These are phyloP conservation scores for Xylophagus ater DNA, from an alignment of 2,888 invertebrate species.

Conservation along the genomic window DNA sequence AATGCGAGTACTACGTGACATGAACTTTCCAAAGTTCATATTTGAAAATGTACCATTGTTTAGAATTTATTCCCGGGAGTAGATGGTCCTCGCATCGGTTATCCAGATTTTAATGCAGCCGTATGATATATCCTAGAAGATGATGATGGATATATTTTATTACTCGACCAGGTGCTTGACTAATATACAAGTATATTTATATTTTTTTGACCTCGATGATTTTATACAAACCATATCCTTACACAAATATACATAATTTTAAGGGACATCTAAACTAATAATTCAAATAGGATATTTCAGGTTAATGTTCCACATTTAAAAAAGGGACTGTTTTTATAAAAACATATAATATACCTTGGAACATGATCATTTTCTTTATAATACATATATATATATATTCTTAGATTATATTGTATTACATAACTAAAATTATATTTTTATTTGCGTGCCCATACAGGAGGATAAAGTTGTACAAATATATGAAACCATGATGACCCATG, in stretches of 20 bases:
- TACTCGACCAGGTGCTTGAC: conserved; percentile 62
- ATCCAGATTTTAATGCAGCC: conserved; percentile 75
- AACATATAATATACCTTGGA: conserved; percentile 33
- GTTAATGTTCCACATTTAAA: conserved; percentile 66
- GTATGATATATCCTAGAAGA: conserved; percentile 56
- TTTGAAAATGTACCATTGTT: conserved; percentile 75
- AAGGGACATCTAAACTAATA: too few species aligned
- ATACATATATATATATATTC: too few species aligned
- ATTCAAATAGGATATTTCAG: too few species aligned
- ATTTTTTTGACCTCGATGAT: too few species aligned
- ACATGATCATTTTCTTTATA: too few species aligned
- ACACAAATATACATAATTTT: too few species aligned
- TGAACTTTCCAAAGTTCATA: conserved; percentile 82
- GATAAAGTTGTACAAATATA: conserved; percentile 83
- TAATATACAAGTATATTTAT: too few species aligned
- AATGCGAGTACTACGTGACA: conserved; percentile 76
- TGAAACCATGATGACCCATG: conserved; percentile 82
- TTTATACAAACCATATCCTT: too few species aligned
- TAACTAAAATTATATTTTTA: background rate
- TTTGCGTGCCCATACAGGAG: conserved; percentile 43
- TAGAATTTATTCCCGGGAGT: conserved; percentile 78
- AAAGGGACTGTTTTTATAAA: conserved; percentile 54
- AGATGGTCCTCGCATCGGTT: conserved; percentile 74
- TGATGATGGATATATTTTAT: conserved; percentile 56
- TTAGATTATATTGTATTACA: too few species aligned